phyloP scores from a whole-genome alignment of 2,888 invertebrate genomes.

The Scelioninae gen. 1 region DNA sequence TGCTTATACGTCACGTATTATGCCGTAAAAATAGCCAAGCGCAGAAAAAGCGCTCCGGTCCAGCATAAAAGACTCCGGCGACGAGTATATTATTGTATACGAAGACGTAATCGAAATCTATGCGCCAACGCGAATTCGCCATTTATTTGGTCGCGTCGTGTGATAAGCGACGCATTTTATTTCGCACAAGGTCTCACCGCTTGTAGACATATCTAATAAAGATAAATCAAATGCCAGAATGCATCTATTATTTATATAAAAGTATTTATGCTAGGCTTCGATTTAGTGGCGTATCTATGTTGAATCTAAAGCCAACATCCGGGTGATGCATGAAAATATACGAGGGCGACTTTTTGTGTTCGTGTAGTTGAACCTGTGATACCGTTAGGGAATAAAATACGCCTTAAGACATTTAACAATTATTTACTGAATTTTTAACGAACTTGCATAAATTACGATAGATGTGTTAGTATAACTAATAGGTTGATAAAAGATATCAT shows the following conservation, averaged over 20 bases:
- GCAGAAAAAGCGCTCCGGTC: constrained; percentile 54
- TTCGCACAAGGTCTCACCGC: constrained; percentile 12
- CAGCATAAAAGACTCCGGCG: constrained; percentile 36
- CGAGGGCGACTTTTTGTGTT: too few species aligned
- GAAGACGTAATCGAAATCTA: constrained; percentile 25
- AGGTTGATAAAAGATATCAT: too few species aligned
- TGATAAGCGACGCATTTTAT: constrained; percentile 49
- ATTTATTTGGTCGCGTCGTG: constrained; percentile 48
- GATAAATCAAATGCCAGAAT: constrained; percentile 20
- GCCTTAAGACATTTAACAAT: too few species aligned
- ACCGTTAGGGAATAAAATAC: too few species aligned
- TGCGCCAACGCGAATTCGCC: constrained; percentile 20
- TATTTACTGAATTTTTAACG: too few species aligned
- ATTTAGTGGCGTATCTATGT: constrained; percentile 24
- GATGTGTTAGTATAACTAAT: too few species aligned
- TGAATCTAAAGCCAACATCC: constrained; percentile 39
- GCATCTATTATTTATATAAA: constrained; percentile 29
- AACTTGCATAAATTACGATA: too few species aligned
- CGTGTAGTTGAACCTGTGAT: too few species aligned
- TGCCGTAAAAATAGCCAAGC: constrained; percentile 70
- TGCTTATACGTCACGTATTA: constrained; percentile 74
- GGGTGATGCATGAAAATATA: constrained; percentile 36
- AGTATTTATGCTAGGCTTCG: constrained; percentile 14
- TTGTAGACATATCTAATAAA: constrained; percentile 13
- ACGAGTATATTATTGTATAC: constrained; percentile 51